Evolutionary conservation across 2,888 invertebrate species (phyloP), one percentile per base, ranked within the genome.

Genomic region (Scrobipalpa atriplicella): DNA sequence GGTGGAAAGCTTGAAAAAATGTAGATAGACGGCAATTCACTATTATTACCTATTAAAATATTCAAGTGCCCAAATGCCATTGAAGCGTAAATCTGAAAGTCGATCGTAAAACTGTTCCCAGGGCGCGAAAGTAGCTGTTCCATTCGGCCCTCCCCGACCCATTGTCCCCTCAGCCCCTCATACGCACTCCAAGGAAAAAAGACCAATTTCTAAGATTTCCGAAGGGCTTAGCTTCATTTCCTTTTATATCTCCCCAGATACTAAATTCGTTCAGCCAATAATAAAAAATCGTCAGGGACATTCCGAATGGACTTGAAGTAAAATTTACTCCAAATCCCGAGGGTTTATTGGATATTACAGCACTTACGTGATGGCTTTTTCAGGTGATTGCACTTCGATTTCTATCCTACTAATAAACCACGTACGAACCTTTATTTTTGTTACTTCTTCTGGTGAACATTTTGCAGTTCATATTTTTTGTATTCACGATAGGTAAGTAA

Each of bases 211-310:
- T 87, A 82, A 90, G 91, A 92, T 90, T 91, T 91, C 90, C 91
- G 88, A 91, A 91, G 91, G 91, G 91, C 91, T 90, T 91, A 89
- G 90, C 86, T 91, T 91, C 91, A 91, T 92, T 92, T 91, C 89
- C 91, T 92, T 91, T 92, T 91, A 92, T 91, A 89, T 89, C 90
- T 92, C 91, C 91, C 91, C 81, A 86, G 91, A 89, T 89, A 90
- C 90, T 91, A 90, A 90, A 91, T 91, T 91, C 91, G 90, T 89
- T 89, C 89, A 85, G 82, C 85, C 90, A 89, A 90, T 90, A 90
- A 90, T 91, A 90, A 91, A 91, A 89, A 91, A 90, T 87, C 84
- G 87, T 83, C 81, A 80, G 83, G 85, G 86, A 85, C 89, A 87
- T 81, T 83, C 79, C 81, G 76, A 84, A 87, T 85, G 87, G 89